Evolutionary conservation across 2,797 vertebrate species (phyloP), one percentile per base, ranked within the genome.

Genomic region (Notolabrus celidotus): DNA sequence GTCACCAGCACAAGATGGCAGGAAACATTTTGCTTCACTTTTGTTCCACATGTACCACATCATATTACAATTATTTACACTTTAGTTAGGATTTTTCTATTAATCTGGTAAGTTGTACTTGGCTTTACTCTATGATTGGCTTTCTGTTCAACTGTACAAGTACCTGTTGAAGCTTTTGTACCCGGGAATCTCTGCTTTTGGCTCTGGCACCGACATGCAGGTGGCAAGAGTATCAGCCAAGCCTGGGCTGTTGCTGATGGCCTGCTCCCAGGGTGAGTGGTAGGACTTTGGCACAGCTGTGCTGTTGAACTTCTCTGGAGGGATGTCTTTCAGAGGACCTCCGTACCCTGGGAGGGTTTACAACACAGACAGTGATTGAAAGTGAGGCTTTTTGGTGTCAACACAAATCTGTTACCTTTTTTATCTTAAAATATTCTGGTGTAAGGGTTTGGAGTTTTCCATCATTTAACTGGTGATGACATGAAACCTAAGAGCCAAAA

Each of bases 81-180:
- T 31, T 31, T 7, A 6, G 7, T 31, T 31, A 7, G 7, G 31
- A 31, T 31, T 31, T 29, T 31, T 27, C n/a, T n/a, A n/a, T n/a
- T n/a, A n/a, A n/a, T n/a, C n/a, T n/a, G n/a, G n/a, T n/a, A n/a
- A n/a, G n/a, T n/a, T n/a, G n/a, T n/a, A 3, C 27, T 27, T 6
- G 27, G 27, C 3, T 6, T 27, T 6, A 27, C 29, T 31, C 29
- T 4, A 31, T 31, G 29, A 1, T 29, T 31, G 1, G 31, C 29
- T 31, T 31, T 29, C 5, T 31, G 1, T 31, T 3, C 29, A 31
- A 5, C 31, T 8, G 7, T 36, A 12, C 34, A 11, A 14, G 34
- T 95, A 99, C 97, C 97, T 97, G 95, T 99, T 99, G 88, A 99
- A 99, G 86, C 96, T 97, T 79, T 96, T 97, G 88, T 95, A 99